Base-by-base conservation (phyloP, 1,140 invertebrate genomes). In the Cyclargus thomasi region DNA sequence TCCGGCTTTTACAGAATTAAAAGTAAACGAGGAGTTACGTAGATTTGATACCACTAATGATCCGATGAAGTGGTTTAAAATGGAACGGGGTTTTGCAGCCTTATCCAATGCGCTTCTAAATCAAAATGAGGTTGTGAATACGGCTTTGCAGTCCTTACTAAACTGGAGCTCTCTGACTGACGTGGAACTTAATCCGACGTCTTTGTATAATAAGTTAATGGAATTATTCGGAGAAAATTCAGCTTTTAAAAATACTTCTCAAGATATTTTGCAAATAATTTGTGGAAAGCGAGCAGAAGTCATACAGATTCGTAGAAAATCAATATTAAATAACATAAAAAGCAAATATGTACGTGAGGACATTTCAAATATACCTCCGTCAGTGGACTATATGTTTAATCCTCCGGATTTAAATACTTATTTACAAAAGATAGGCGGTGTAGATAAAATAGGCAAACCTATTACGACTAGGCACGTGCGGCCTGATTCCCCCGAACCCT, bases 221-320 rank as follows among this genome's bases (percentile, higher is more conserved):
- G 62, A 67, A 16, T 62, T 71, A 16, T 75, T 75, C 63, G 74
- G 72, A 16, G 71, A 65, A 2, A 22, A 68, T 36, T 76, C 70
- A 1, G 20, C 63, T 35, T 77, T 71, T 67, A 72, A 67, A 39
- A 68, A 6, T 0, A 59, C 70, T 8, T 69, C 73, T 16, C 69
- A 72, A 4, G 70, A 78, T 59, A 75, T 76, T 18, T 29, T 76
- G 16, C 72, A 76, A 64, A 73, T 78, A 36, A 71, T 73, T 36
- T 76, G 74, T 20, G 73, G 74, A 0, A 78, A 72, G 62, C 67
- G 74, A 10, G 73, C 71, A 0, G 72, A 76, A 59, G 53, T 71
- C 6, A 10, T 76, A 64, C 69, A 73, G 22, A 14, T 62, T 16
- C 69, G 74, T 8, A 53, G 76, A 18, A 29, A 55, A 6, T n/a